Conservation (phyloP, 2,888 invertebrate species). For the Acronicta leporina region DNA sequence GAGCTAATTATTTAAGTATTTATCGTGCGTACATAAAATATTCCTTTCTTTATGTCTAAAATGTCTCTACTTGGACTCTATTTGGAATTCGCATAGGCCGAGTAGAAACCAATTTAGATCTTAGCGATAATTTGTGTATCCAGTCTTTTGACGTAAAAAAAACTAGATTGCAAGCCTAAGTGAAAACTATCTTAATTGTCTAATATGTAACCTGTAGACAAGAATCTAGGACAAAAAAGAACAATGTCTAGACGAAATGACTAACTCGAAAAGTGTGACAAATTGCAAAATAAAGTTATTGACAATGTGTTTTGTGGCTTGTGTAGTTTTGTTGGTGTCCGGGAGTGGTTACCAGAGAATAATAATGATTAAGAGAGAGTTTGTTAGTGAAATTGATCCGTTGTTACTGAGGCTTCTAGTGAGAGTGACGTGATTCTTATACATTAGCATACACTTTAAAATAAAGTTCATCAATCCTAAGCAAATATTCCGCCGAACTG, state of each 20-base stretch:
- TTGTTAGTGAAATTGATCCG: too few species aligned
- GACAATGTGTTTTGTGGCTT: constrained; percentile 38
- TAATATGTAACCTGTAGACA: constrained; percentile 28
- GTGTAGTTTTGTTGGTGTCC: neutral
- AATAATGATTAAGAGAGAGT: too few species aligned
- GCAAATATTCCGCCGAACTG: too few species aligned
- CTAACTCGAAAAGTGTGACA: constrained; percentile 34
- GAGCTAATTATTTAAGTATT: too few species aligned
- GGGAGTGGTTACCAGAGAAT: neutral
- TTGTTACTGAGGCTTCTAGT: too few species aligned
- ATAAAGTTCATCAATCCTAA: too few species aligned
- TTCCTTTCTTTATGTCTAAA: too few species aligned
- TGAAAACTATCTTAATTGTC: constrained; percentile 19
- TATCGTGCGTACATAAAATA: too few species aligned
- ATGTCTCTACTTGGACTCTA: neutral
- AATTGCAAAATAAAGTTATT: constrained; percentile 41
- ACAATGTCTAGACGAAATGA: constrained; percentile 39
- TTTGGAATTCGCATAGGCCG: neutral
- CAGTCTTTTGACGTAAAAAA: constrained; percentile 1
- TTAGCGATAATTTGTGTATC: neutral
- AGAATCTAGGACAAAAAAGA: constrained; percentile 38
- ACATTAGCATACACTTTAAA: too few species aligned
- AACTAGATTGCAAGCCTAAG: constrained; percentile 4
- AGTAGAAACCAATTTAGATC: neutral
- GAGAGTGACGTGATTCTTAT: too few species aligned